Conservation (phyloP, 2,797 vertebrate species). For the Setipinna tenuifilis region DNA sequence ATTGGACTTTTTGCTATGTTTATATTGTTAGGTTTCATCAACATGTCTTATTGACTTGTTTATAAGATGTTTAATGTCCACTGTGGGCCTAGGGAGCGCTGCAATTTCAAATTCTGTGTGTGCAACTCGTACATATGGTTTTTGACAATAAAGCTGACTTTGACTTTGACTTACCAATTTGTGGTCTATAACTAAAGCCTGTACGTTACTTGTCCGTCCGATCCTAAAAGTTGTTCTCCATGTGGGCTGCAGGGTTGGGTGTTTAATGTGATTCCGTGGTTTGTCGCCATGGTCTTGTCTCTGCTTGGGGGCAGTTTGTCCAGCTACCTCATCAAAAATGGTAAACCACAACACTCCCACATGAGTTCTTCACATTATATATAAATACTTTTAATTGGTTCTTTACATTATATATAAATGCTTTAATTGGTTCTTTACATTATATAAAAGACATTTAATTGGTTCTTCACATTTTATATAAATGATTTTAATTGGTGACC, state of each 20-base stretch:
- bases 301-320: slow-evolving; percentile 83
- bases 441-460: background rate
- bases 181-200: too few species aligned
- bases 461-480: background rate
- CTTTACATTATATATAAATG: background rate
- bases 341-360: slow-evolving; percentile 63
- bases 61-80: too few species aligned
- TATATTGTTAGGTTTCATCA: too few species aligned
- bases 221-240: background rate
- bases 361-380: background rate
- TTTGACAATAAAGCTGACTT: too few species aligned
- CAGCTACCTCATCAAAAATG: slow-evolving; percentile 81
- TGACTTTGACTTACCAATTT: too few species aligned
- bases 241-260: slow-evolving; percentile 79
- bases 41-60: too few species aligned
- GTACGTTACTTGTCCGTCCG: background rate
- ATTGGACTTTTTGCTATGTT: too few species aligned
- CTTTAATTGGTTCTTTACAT: background rate
- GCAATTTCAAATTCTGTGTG: too few species aligned
- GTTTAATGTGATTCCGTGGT: slow-evolving; percentile 90
- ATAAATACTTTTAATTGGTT: background rate
- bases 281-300: slow-evolving; percentile 80
- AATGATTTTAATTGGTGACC: background rate
- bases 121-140: too few species aligned
- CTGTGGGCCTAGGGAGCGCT: too few species aligned